Evolutionary conservation across 1,140 invertebrate genomes (phyloP), one percentile per base, ranked within the genome.

Genomic region (Drosophila ercepeae): DNA sequence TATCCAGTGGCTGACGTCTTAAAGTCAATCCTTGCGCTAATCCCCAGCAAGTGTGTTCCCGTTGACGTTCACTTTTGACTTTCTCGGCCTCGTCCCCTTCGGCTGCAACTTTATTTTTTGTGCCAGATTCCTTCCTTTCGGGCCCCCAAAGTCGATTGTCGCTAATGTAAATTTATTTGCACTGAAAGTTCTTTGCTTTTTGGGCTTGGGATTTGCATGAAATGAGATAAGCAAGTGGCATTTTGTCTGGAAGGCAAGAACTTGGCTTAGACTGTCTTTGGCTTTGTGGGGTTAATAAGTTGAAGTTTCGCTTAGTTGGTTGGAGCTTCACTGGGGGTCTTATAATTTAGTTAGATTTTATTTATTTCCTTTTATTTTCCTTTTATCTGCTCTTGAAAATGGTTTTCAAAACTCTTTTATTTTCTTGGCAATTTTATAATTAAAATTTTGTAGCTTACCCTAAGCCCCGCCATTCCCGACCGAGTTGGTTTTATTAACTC

Each of bases 11-110:
- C 73, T 88, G 82, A 78, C 69, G 68, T 83, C 75, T 82, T 69
- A 67, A 64, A 88, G 82, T 88, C 82, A 88, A 88, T 89, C 74
- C 82, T 71, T 71, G 74, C 77, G 82, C 74, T 86, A 86, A 86
- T 86, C 74, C 82, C 39, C 59, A 50, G 57, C 60, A 88, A 88
- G 82, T 82, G 70, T 55, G 74, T 78, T 73, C 55, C 48, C 64
- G 39, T 54, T 53, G 44, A 53, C 36, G 46, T 50, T 79, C 72
- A 86, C 81, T 86, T 77, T 75, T 82, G 77, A 73, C 61, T 55
- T 32, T 1, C 52, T 49, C 5, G n/a, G 6, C 27, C 51, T 16
- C 9, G 52, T 32, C 51, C 50, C 52, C 41, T 45, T 29, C 39
- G 45, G 14, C 53, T 58, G 58, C 63, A 65, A 53, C 27, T 51